Percentiles rank a stretch among this genome's conserved stretches.
Conservation (phyloP, 2,888 invertebrate genomes). For the Electrophaes corylata region DNA sequence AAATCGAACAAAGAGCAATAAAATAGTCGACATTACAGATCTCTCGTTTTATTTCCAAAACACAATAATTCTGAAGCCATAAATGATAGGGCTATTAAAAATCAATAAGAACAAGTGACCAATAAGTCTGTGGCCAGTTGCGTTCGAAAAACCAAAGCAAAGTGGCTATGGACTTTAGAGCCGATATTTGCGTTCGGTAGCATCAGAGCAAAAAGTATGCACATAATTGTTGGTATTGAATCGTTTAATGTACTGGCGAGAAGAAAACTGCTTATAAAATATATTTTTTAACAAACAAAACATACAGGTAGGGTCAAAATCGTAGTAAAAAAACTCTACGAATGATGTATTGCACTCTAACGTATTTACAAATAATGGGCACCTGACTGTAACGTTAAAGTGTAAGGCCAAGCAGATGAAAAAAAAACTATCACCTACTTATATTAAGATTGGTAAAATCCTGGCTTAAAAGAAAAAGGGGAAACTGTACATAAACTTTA, state of each 20-base stretch:
- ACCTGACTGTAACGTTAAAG: no score
- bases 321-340: no score
- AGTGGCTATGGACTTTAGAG: slow-evolving; percentile 56
- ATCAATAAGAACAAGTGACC: slow-evolving; percentile 51
- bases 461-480: no score
- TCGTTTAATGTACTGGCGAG: slow-evolving; percentile 63
- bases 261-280: slow-evolving; percentile 36
- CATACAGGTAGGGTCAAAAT: background rate
- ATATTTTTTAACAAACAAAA: background rate
- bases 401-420: no score
- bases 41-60: slow-evolving; percentile 31
- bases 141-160: slow-evolving; percentile 37
- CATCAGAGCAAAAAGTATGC: slow-evolving; percentile 64
- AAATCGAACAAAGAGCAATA: slow-evolving; percentile 36
- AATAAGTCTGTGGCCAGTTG: slow-evolving; percentile 22
- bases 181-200: slow-evolving; percentile 58
- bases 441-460: no score
- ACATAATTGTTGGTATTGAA: slow-evolving; percentile 79
- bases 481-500: no score
- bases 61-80: slow-evolving; percentile 38
- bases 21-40: slow-evolving; percentile 31
- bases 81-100: slow-evolving; percentile 57
- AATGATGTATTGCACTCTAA: no score
- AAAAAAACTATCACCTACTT: no score
- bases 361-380: no score